phyloP scores from a whole-genome alignment of 2,888 invertebrate species.

The Timema cristinae region DNA sequence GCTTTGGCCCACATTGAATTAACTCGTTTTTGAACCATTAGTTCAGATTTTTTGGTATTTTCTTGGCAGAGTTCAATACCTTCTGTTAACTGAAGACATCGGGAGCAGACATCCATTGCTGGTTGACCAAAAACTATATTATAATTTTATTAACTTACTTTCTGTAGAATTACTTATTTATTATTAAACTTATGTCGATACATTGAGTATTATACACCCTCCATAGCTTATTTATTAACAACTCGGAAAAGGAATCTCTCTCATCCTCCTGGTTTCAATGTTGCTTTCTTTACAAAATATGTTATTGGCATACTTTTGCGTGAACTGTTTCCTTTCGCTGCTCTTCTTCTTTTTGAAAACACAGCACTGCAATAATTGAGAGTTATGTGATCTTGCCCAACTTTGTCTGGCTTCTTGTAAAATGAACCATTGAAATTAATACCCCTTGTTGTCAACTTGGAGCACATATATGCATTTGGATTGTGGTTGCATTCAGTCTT shows the following conservation, averaged over 20 bases:
- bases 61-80: background rate
- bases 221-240: slow-evolving; percentile 10
- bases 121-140: slow-evolving; percentile 6
- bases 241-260: background rate
- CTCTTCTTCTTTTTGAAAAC: background rate
- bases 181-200: background rate
- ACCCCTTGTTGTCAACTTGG: slow-evolving; percentile 4
- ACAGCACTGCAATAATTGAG: slow-evolving; percentile 7
- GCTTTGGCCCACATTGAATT: slow-evolving; percentile 14
- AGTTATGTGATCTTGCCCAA: background rate
- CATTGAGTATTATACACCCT: slow-evolving; percentile 10
- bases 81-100: slow-evolving; percentile 7
- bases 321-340: slow-evolving; percentile 7
- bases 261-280: background rate
- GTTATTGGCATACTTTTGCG: slow-evolving; percentile 11
- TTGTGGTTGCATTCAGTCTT: background rate
- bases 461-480: background rate
- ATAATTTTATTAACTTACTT: background rate
- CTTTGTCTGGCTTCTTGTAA: background rate
- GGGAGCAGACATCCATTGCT: slow-evolving; percentile 10
- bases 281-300: slow-evolving; percentile 6
- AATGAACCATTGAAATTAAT: background rate
- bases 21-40: slow-evolving; percentile 13
- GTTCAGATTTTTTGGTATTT: background rate
- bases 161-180: slow-evolving; percentile 1